These are phyloP conservation scores for Trypoxylon attenuatum DNA, from an alignment of 2,888 invertebrate genomes.

Conservation along the genomic window DNA sequence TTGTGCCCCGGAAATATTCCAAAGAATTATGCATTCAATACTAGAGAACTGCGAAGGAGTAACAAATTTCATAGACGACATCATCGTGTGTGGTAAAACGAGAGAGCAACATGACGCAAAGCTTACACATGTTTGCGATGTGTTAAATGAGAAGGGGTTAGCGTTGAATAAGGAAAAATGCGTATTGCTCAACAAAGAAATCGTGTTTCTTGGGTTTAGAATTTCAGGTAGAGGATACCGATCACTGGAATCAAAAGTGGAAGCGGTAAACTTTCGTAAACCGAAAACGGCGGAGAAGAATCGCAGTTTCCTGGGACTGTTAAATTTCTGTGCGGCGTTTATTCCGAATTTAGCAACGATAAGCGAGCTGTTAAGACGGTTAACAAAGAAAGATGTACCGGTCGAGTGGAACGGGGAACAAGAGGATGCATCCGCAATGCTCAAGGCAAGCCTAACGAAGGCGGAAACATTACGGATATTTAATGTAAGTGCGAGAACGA, in stretches of 20 bases:
- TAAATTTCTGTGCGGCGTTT: conserved; percentile 57
- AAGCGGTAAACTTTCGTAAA: conserved; percentile 34
- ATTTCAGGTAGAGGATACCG: conserved; percentile 40
- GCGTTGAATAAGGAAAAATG: conserved; percentile 44
- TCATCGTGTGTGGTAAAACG: conserved; percentile 62
- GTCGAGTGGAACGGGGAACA: background rate
- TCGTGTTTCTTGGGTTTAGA: conserved; percentile 50
- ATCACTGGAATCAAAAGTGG: conserved; percentile 39
- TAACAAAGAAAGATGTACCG: background rate
- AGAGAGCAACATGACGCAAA: conserved; percentile 59
- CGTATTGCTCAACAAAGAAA: conserved; percentile 15
- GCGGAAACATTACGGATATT: conserved; percentile 46
- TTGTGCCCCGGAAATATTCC: conserved; percentile 73
- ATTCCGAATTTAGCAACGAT: conserved; percentile 52
- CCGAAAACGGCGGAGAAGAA: conserved; percentile 51
- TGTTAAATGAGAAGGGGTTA: conserved; percentile 24
- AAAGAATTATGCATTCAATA: conserved; percentile 60
- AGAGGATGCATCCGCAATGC: conserved; percentile 20
- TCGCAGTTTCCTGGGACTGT: conserved; percentile 56
- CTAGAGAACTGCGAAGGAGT: conserved; percentile 61
- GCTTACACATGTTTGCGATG: conserved; percentile 32
- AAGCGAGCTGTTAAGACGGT: conserved; percentile 37
- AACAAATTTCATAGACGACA: conserved; percentile 60
- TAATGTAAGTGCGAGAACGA: conserved; percentile 55
- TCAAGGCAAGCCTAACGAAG: conserved; percentile 13